phyloP scores from a whole-genome alignment of 2,797 vertebrate species.

The Lepilemur ruficaudatus region DNA sequence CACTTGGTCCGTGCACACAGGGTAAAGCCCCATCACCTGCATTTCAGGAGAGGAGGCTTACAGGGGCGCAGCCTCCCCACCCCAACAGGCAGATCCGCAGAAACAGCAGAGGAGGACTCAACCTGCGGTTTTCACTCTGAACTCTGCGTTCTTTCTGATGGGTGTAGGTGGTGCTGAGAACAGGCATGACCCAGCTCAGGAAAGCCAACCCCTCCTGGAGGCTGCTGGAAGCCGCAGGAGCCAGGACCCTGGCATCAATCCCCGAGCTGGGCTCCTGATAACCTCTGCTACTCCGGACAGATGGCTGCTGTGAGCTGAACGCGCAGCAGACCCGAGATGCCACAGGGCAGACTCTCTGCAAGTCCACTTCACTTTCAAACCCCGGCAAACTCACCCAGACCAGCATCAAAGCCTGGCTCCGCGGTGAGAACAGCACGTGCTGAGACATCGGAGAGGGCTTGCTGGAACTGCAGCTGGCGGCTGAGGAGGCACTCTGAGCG shows the following conservation, averaged over 20 bases:
- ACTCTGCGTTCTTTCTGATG: background rate
- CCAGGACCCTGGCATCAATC: no score
- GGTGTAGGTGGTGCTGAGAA: background rate
- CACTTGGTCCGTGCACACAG: rapidly evolving
- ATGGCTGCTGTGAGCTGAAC: rapidly evolving
- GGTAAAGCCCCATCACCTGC: background rate
- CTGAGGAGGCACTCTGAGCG: conserved; percentile 89
- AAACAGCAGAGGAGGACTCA: no score
- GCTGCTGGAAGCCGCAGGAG: no score
- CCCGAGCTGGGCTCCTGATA: background rate
- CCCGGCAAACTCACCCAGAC: conserved; percentile 83
- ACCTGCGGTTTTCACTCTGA: background rate
- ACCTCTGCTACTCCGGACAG: background rate
- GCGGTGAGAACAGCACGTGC: conserved; percentile 88
- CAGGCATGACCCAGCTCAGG: background rate
- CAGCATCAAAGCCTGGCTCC: conserved; percentile 89
- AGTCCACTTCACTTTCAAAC: no score
- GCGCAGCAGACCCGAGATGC: background rate
- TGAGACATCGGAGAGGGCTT: conserved; percentile 86
- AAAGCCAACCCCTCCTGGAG: background rate
- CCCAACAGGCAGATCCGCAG: background rate
- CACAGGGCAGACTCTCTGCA: rapidly evolving
- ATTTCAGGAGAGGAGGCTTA: background rate
- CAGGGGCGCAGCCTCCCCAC: background rate
- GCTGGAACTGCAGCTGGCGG: conserved; percentile 91